Percentiles rank a stretch among this genome's conserved stretches.
Evolutionary conservation across 1,140 invertebrate genomes (phyloP).

Genomic region (Diuraphis noxia): DNA sequence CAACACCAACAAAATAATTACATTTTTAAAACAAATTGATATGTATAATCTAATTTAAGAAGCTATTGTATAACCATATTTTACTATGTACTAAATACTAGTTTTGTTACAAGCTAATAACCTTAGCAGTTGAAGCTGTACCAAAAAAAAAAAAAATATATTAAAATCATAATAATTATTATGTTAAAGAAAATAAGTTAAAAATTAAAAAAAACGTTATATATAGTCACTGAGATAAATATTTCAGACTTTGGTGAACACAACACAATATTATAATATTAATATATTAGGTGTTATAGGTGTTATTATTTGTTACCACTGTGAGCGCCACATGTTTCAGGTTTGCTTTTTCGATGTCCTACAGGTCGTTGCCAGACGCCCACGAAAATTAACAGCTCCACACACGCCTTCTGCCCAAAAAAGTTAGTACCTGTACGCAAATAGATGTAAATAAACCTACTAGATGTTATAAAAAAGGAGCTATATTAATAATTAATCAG

Average conservation of each 20-base stretch:
- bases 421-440: neutral
- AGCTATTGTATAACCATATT: no score
- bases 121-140: no score
- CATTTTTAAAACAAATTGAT: no score
- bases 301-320: no score
- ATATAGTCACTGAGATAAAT: neutral
- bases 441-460: neutral
- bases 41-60: no score
- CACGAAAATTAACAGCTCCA: slow-evolving; percentile 20
- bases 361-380: neutral
- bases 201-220: neutral
- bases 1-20: no score
- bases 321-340: neutral
- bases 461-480: neutral
- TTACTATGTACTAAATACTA: no score
- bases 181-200: neutral
- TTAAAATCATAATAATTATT: no score
- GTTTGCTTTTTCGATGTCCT: neutral
- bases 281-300: neutral
- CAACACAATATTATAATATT: neutral
- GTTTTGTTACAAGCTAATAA: no score
- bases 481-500: neutral
- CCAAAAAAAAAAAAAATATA: no score
- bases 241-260: neutral
- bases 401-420: slow-evolving; percentile 17